Percentiles rank a stretch among this genome's conserved stretches.
Conservation (phyloP, 2,888 invertebrate genomes). For the Microdon myrmicae region DNA sequence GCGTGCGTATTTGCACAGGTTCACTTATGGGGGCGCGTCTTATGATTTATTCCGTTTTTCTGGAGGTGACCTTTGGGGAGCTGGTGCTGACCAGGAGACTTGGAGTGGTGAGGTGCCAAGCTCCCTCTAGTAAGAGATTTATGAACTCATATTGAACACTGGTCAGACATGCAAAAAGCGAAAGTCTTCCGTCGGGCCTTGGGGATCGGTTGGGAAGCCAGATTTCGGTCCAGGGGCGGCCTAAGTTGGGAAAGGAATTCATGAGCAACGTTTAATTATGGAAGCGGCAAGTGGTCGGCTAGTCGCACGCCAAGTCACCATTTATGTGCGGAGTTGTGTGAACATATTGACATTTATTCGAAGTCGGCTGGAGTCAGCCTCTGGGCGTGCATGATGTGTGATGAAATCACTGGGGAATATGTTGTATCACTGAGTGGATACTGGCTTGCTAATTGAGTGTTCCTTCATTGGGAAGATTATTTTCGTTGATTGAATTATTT, state of each 20-base stretch:
- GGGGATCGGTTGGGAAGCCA: too few relatives aligned
- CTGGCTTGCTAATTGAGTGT: not conserved
- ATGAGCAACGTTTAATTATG: constrained; percentile 2
- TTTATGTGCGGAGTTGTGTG: not conserved
- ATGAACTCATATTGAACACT: not conserved
- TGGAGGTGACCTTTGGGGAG: not conserved
- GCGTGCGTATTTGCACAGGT: too few relatives aligned
- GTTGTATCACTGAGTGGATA: constrained; percentile 1
- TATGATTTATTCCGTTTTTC: constrained; percentile 1
- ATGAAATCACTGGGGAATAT: not conserved
- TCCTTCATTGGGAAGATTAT: too few relatives aligned
- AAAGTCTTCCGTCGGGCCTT: constrained; percentile 3
- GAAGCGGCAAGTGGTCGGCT: constrained; percentile 5
- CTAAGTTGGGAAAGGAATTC: too few relatives aligned
- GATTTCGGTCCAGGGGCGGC: not conserved
- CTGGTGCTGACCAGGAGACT: not conserved
- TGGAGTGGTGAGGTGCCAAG: not conserved
- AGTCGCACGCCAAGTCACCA: not conserved
- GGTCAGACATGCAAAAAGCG: constrained; percentile 4
- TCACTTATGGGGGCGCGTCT: not conserved
- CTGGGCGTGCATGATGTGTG: too few relatives aligned
- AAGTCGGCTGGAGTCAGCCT: too few relatives aligned
- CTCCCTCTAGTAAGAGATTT: not conserved
- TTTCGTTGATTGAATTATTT: too few relatives aligned
- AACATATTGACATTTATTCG: constrained; percentile 3